Evolutionary conservation across 2,888 invertebrate species (phyloP), one percentile per base, ranked within the genome.

Genomic region (Helicoverpa assulta): DNA sequence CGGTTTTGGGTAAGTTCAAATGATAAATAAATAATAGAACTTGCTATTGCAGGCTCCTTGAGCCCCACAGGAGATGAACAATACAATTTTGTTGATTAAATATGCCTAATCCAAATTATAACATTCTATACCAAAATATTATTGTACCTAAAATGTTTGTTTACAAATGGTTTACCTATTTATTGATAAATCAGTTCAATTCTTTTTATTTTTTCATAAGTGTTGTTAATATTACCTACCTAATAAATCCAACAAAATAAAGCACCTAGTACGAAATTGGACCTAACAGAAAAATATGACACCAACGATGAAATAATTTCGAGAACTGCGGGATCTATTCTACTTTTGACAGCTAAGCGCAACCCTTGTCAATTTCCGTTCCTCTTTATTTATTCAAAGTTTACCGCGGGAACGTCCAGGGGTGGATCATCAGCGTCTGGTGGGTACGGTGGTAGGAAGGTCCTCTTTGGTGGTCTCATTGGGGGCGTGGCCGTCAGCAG

Each of bases 401-500:
- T 86, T 92, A 95, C 95, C 90, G 95, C 95, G 62, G 94, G 85
- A 8, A 95, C 93, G 70, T 95, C 95, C 43, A 95, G 75, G 8
- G 94, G 94, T 26, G 94, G 93, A 52, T 95, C 95, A 21, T 94
- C 95, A 4, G 93, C 92, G 73, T 95, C 95, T 14, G 95, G 95
- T 2, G 95, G 95, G 84, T 95, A 95, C 0, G 96, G 96, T 4
- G 96, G 96, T 29, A 96, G 88, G 79, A 97, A 97, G 0, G 97
- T 97, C 40, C 97, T 96, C 72, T 97, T 97, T 0, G 98, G 97
- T 55, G 98, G 97, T 69, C 97, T 96, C 92, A 95, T 86, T 0
- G 96, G 95, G 19, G 98, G 97, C 87, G 97, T 94, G 14, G 91
- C 91, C 72, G 98, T 97, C 60, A 98, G 97, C 88, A 99, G 96